These are phyloP conservation scores for Drosophila paulistorum DNA, from an alignment of 1,140 invertebrate genomes.

Conservation along the genomic window DNA sequence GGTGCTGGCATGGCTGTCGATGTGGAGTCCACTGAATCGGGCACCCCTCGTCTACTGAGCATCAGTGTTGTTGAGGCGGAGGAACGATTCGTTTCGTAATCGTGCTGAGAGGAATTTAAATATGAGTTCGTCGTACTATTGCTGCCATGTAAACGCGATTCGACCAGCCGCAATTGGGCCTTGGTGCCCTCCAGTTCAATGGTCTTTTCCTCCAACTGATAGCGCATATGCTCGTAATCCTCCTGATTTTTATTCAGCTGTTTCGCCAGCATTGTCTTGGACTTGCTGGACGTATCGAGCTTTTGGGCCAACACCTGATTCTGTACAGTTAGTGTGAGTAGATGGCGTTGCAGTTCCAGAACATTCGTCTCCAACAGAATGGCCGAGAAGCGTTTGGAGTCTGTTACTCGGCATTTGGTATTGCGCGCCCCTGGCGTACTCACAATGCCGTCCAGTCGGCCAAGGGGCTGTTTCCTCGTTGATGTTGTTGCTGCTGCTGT, in stretches of 20 bases:
- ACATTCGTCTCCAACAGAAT: conserved; percentile 92
- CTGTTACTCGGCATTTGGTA: conserved; percentile 85
- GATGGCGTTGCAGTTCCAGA: conserved; percentile 91
- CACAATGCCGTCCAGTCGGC: conserved; percentile 84
- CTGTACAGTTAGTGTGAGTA: conserved; percentile 91
- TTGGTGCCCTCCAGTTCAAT: conserved; percentile 92
- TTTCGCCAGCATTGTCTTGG: conserved; percentile 86
- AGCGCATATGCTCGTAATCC: conserved; percentile 91
- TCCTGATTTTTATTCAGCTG: conserved; percentile 89
- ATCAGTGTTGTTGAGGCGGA: conserved; percentile 79
- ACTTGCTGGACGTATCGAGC: conserved; percentile 87
- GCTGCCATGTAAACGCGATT: conserved; percentile 83
- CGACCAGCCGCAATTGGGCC: conserved; percentile 88
- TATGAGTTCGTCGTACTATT: conserved; percentile 66
- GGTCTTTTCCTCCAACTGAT: conserved; percentile 92
- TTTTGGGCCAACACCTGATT: conserved; percentile 91
- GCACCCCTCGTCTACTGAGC: conserved; percentile 68
- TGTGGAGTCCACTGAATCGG: conserved; percentile 60
- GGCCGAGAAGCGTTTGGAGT: conserved; percentile 90
- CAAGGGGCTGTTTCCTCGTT: conserved; percentile 63
- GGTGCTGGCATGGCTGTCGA: conserved; percentile 53
- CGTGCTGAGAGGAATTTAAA: conserved; percentile 73
- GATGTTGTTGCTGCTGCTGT: conserved; percentile 43
- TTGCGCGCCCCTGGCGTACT: conserved; percentile 84
- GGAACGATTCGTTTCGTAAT: conserved; percentile 80